Percentiles rank a stretch among this genome's conserved stretches.
Conservation (phyloP, 2,888 invertebrate genomes). For the Noctuana brunneofusca region DNA sequence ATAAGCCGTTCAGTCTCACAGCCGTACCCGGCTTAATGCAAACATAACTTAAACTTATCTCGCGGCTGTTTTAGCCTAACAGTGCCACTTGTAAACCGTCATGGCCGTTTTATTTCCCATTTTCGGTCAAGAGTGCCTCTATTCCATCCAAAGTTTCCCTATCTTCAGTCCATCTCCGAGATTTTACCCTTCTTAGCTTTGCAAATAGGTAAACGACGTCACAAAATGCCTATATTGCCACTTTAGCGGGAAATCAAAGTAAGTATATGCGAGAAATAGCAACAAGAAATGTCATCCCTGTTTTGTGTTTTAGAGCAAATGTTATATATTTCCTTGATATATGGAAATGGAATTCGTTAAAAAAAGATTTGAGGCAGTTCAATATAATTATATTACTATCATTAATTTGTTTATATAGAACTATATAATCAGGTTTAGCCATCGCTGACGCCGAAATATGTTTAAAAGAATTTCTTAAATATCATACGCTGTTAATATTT, state of each 20-base stretch:
- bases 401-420: too few relatives aligned
- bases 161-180: conserved; percentile 26
- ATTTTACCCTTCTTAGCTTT: conserved; percentile 18
- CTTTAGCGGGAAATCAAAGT: conserved; percentile 11
- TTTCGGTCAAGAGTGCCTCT: conserved; percentile 28
- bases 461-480: not conserved
- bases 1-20: conserved; percentile 14
- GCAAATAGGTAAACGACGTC: conserved; percentile 18
- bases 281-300: not conserved
- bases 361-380: not conserved
- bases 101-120: conserved; percentile 29
- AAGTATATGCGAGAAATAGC: conserved; percentile 2
- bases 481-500: not conserved
- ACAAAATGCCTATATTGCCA: conserved; percentile 12
- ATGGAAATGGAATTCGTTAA: not conserved
- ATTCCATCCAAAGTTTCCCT: conserved; percentile 16
- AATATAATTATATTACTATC: too few relatives aligned
- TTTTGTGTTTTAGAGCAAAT: conserved; percentile 6
- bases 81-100: conserved; percentile 26
- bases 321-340: too few relatives aligned
- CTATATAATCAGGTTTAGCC: too few relatives aligned
- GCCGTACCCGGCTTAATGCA: conserved; percentile 17
- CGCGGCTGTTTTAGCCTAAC: conserved; percentile 26
- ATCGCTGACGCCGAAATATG: too few relatives aligned
- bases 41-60: conserved; percentile 34